Base-by-base conservation (phyloP, 1,140 invertebrate species). In the Drosophila repleta region DNA sequence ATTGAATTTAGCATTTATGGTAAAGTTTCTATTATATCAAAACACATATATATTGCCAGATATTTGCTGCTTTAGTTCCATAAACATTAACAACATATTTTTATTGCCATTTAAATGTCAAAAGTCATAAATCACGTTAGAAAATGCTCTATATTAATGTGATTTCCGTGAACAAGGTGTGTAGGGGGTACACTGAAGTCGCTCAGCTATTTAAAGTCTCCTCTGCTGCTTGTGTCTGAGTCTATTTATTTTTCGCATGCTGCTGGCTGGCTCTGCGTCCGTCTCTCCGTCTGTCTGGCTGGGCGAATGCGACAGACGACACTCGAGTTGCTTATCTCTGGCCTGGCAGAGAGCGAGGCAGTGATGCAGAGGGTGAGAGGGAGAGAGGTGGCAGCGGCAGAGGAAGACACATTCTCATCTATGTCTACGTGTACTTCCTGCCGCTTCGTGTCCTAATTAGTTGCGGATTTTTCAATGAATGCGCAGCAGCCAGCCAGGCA, bases 401-500 rank as follows among this genome's bases (percentile, higher is more conserved):
- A 41, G 32, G 43, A 56, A 49, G 45, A 21, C 26, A 39, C 52
- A 57, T 56, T 29, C 15, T 26, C 29, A 41, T 49, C 63, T 51
- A 45, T 29, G 53, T 51, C 15, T 73, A 74, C 56, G 55, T 49
- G 55, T 43, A 48, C 26, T 48, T 68, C 57, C 71, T 74, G 41
- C 46, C 45, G 41, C 51, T 48, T 74, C 65, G 66, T 60, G 66
- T 67, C 74, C 81, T 87, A 85, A 85, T 85, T 85, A 85, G 82
- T 81, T 87, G 82, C 66, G 82, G 77, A 81, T 81, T 85, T 87
- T 87, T 87, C 69, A 85, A 63, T 85, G 74, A 77, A 83, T 66
- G 29, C 80, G 58, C 63, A 53, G 64, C 69, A 74, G 17, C 18
- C 11, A 46, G n/a, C 10, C 17, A 43, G 2, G 32, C 32, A 41